Base-by-base conservation (phyloP, 2,888 invertebrate genomes). In the Caenorhabditis afra region DNA sequence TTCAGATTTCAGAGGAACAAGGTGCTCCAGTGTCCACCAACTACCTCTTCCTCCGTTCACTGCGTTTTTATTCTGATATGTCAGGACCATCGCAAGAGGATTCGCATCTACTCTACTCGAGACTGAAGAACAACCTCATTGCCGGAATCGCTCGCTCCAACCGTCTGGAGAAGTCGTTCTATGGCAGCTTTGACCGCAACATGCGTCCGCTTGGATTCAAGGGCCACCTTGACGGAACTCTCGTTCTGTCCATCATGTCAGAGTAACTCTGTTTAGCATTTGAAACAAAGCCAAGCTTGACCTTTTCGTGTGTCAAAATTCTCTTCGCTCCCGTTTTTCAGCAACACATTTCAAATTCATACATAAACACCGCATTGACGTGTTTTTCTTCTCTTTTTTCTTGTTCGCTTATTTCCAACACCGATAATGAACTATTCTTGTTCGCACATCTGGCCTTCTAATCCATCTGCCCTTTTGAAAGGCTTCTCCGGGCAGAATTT, bases 41-140 rank as follows among this genome's bases (percentile, higher is more conserved):
- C 45, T 79, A 55, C 41, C 35, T 79, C 0, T 37, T 79, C 16
- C 16, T 68, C 1, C 47, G 52, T n/a, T 62, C 79, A 10, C 39
- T 79, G 23, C 57, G 73, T 37, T 16, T 23, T 1, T 79, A 70
- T n/a, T 55, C 73, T 0, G 57, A 14, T 0, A 11, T 44, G 20
- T 80, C 82, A 14, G 62, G 75, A 1, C 64, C 75, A 12, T 45
- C 65, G 14, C 82, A 82, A 35, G 66, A 68, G 16, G 16, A 59
- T 0, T 65, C 79, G 16, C 82, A 77, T 49, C 52, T 49, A 0
- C 39, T 78, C 41, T 82, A 80, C 52, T 79, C 82, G 0, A n/a
- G 62, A 18, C 49, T 80, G 1, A 68, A 79, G 53, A 82, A 82
- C 52, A 74, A 68, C 35, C 16, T 82, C 14, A 80, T 80, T 39